Evolutionary conservation across 35 echinoderm and acorn worm species (phyloP), one percentile per base, ranked within the genome.

Genomic region (Lytechinus pictus): DNA sequence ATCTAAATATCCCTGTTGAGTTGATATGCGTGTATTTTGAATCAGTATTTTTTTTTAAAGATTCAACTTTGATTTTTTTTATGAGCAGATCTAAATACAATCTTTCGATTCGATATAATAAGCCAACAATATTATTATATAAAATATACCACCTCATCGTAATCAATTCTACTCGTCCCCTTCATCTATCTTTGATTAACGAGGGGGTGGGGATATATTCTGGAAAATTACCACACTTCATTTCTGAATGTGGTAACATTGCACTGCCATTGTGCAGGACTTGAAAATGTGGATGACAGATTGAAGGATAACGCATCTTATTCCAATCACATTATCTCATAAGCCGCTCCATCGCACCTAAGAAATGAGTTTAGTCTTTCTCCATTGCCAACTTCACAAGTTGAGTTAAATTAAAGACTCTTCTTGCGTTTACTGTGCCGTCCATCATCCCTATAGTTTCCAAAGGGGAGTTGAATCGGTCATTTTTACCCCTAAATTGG

Each of bases 251-350:
- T 16, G 13, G 60, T 14, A 14, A 14, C 60, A 66, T 14, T 14
- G 13, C 60, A 66, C 9, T 66, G 61, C 61, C 61, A 21, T 21
- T 72, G 61, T 72, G 61, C 61, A 16, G 5, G 19, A 8, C 66
- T 79, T n/a, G 66, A 79, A 79, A 79, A 79, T 79, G 66, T 24
- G 66, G 19, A 24, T 79, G 66, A 79, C 19, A 79, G 66, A 79
- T 79, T 79, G 66, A 79, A 79, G 66, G 66, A 79, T 79, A 79
- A n/a, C 66, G 21, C 21, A 79, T n/a, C 66, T 79, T 24, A 79
- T 79, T 79, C 66, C 66, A 79, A 79, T 24, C 66, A n/a, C 66
- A 79, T 79, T 24, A 79, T 79, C 66, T 79, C 66, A 79, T 79
- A 79, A 79, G 66, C 66, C n/a, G 7, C 66, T 79, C 19, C 66